Evolutionary conservation across 2,113 vertebrate species (phyloP), one percentile per base, ranked within the genome.

Genomic region (Equus przewalskii): DNA sequence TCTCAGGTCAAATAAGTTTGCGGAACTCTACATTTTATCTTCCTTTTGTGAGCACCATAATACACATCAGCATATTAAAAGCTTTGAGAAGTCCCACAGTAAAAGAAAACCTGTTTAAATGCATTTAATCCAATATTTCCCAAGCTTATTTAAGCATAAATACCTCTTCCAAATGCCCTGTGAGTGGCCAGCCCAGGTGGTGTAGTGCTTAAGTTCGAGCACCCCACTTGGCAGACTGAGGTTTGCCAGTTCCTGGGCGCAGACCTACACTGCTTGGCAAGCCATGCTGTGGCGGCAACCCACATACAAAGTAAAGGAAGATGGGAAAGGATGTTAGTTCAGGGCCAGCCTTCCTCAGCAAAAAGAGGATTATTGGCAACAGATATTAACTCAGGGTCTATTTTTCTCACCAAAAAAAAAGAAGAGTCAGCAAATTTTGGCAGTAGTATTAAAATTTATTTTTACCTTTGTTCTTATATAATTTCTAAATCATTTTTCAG

Each of bases 31-130:
- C 6, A 82, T 87, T 81, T 88, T 76, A 44, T 67, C 30, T 87
- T 54, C 41, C 10, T 94, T 91, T 83, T 85, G 13, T 89, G 24
- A 91, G 46, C 41, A 94, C 8, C 13, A 62, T 26, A 80, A 44
- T 16, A 70, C 5, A 72, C 1, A 16, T 82, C 14, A 94, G 5
- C 36, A 49, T 46, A 21, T 78, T 86, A 92, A 95, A 81, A 7
- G 11, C 41, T 84, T 72, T 88, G 18, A 85, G 72, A 83, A 60
- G 9, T 24, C 49, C 46, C 28, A 6, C 49, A 60, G 11, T 64
- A 56, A 95, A 84, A 76, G 54, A 89, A 93, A 82, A 85, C 18
- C 36, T 80, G 22, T 81, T 92, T 78, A 84, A 89, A 49, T 41
- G 18, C 6, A 54, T 28, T 81, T 56, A 82, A 78, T 54, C 51